Evolutionary conservation across 2,888 invertebrate species (phyloP), one percentile per base, ranked within the genome.

Genomic region (Linyphia triangularis): DNA sequence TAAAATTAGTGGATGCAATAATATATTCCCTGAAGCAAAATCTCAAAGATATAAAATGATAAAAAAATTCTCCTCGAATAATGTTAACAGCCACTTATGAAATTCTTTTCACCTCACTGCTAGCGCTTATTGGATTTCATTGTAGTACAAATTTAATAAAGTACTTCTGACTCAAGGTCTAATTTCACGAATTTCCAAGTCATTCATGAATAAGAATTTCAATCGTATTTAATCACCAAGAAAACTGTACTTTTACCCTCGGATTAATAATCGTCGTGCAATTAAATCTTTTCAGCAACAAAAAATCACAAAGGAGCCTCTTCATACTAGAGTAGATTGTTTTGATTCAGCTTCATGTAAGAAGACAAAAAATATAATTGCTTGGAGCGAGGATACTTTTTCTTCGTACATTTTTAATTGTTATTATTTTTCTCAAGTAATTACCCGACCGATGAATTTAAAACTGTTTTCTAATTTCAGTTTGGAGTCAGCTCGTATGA

Each of bases 391-490:
- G 3, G 30, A 30, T 13, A 16, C 13, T 61, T 30, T 40, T 63
- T 63, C 26, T 24, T 61, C 33, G 26, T 51, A n/a, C 30, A 19
- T 33, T 69, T 78, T 81, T 81, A 79, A 69, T 69, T 69, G 69
- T 69, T 81, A 81, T 57, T 57, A 81, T 69, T 81, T 61, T 81
- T 24, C 28, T 9, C 10, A 69, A 33, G 79, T 81, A 81, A 81
- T 81, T 81, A 81, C 69, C 69, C 69, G 13, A 69, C 57, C 59
- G 30, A 69, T 81, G 79, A 81, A 81, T 81, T 81, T 59, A 69
- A 81, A 81, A 81, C 79, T 81, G 43, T 57, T 69, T 69, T 79
- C 79, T 79, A 69, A 69, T 81, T 81, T 69, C 40, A 67, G 22
- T 59, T 69, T 69, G 22, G 51, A 24, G 57, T 19, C 57, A 13